Base-by-base conservation (phyloP, 1,140 invertebrate species). In the Wiebesia pumilae region DNA sequence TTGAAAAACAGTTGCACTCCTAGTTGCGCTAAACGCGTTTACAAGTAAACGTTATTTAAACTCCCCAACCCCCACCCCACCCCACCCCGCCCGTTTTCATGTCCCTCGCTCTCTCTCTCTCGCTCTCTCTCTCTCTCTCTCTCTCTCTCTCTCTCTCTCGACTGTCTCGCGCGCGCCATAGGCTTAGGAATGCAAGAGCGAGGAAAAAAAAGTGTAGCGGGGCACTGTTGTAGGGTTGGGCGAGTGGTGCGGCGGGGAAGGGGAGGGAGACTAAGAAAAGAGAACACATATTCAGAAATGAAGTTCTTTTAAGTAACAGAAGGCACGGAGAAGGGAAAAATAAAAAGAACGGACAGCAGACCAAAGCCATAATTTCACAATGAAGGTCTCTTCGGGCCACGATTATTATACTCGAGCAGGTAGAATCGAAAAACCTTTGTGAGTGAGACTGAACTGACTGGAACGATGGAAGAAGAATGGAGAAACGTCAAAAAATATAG, bases 251-350 rank as follows among this genome's bases (percentile, higher is more conserved):
- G n/a, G n/a, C 0, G 81, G n/a, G 24, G 0, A 51, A n/a, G 35
- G 30, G 24, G 43, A 73, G 73, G 14, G 43, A 16, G 51, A 83
- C 3, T 62, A 75, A 62, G 67, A 81, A 58, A 71, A 62, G 83
- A 81, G 81, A 83, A 83, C 83, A 87, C 86, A 87, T 87, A 83
- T 80, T 87, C 71, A 81, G 75, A 87, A 81, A 84, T 84, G 78
- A 84, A 84, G 86, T 87, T 87, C 86, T 87, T 87, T 87, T 78
- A 81, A 84, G 69, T 87, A 81, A 83, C 35, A 84, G 86, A 79
- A 84, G 77, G 65, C 67, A 38, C 10, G 40, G 85, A 43, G 58
- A 38, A 58, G 35, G 67, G 69, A 47, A 47, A 69, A 51, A 62
- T 38, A 62, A 27, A 78, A 35, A 77, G 54, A 81, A 77, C 30